Percentiles rank a stretch among this genome's conserved stretches.
phyloP scores from a whole-genome alignment of 2,888 invertebrate genomes.

The Furcula furcula region DNA sequence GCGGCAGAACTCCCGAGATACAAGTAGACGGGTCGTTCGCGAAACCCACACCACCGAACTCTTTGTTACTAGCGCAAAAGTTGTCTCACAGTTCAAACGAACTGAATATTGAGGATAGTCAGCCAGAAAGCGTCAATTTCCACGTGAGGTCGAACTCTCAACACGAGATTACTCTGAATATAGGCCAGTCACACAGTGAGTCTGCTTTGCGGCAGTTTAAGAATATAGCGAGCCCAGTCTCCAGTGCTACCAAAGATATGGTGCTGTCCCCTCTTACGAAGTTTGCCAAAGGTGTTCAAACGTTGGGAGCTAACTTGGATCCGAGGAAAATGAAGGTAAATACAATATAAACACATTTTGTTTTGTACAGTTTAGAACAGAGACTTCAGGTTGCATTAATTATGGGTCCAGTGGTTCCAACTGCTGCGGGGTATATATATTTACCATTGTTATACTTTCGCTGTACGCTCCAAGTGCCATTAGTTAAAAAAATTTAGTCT shows the following conservation, averaged over 20 bases:
- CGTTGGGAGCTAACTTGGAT: conserved; percentile 91
- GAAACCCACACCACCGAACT: conserved; percentile 77
- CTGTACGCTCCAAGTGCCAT: no score
- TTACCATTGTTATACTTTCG: no score
- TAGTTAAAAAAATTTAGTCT: no score
- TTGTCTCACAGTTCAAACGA: conserved; percentile 87
- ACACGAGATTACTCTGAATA: conserved; percentile 86
- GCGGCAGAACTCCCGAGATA: conserved; percentile 83
- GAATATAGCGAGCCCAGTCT: conserved; percentile 85
- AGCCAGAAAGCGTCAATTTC: conserved; percentile 42
- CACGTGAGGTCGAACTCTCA: conserved; percentile 82
- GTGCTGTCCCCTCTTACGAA: conserved; percentile 89
- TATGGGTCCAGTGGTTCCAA: no score
- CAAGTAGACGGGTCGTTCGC: conserved; percentile 66
- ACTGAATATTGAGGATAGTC: conserved; percentile 71
- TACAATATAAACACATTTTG: no score
- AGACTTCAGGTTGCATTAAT: no score
- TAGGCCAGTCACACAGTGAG: conserved; percentile 90
- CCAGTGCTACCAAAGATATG: conserved; percentile 83
- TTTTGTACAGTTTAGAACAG: no score
- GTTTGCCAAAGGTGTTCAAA: conserved; percentile 93
- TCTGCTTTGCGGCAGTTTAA: conserved; percentile 87
- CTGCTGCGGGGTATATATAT: no score
- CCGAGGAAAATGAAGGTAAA: conserved; percentile 87
- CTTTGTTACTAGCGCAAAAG: conserved; percentile 81